A percentile compares a stretch with the other conserved stretches of the same genome.
These are phyloP conservation scores for Neosilurus mollespiculum DNA, from an alignment of 2,797 vertebrate genomes.

Conservation along the genomic window DNA sequence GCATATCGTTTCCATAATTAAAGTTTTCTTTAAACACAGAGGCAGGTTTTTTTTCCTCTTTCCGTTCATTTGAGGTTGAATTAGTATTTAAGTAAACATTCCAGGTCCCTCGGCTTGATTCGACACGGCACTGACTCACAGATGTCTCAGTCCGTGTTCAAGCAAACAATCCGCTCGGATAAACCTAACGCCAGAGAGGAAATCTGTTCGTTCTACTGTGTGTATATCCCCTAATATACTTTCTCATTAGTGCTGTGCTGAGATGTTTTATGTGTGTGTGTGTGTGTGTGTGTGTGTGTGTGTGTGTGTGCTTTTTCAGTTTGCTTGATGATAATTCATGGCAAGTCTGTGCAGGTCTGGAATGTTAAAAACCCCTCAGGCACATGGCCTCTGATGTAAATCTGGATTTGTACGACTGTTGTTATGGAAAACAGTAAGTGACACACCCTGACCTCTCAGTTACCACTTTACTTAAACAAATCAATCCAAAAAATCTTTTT, in stretches of 20 bases:
- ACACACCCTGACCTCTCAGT: slow-evolving; percentile 3
- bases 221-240: neutral
- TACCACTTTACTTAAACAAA: neutral
- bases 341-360: slow-evolving; percentile 19
- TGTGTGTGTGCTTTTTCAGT: neutral
- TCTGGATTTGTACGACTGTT: neutral
- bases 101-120: neutral
- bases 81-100: slow-evolving; percentile 28
- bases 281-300: too few species aligned
- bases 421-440: neutral
- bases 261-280: neutral
- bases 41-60: slow-evolving; percentile 1
- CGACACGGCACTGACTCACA: slow-evolving; percentile 5
- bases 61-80: neutral
- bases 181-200: neutral
- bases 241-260: neutral
- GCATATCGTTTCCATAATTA: neutral
- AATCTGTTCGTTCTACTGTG: neutral
- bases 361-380: neutral
- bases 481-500: neutral
- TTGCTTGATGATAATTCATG: neutral
- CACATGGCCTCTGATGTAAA: neutral
- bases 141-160: neutral
- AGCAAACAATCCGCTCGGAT: neutral
- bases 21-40: neutral